phyloP scores from a whole-genome alignment of 1,140 invertebrate genomes.

The Drosophila kepulauana region DNA sequence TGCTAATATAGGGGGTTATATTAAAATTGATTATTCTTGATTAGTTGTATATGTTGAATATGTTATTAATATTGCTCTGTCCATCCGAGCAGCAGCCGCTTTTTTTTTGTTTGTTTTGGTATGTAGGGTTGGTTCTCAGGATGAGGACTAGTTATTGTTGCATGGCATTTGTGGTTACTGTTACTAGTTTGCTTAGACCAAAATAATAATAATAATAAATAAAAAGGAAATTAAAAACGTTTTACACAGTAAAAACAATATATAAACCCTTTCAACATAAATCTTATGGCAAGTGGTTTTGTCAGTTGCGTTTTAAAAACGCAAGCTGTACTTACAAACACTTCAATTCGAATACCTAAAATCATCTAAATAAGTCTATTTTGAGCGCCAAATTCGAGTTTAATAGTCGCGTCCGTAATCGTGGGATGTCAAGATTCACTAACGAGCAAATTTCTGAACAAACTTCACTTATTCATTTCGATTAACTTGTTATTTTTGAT shows the following conservation, averaged over 20 bases:
- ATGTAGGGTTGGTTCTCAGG: conserved; percentile 40
- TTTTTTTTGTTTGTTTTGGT: conserved; percentile 38
- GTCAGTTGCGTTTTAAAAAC: conserved; percentile 67
- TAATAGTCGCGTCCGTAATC: conserved; percentile 49
- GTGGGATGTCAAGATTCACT: conserved; percentile 40
- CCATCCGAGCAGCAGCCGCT: conserved; percentile 73
- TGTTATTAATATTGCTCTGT: conserved; percentile 73
- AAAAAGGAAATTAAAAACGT: conserved; percentile 32
- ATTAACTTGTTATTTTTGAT: conserved; percentile 20
- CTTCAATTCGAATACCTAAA: conserved; percentile 72
- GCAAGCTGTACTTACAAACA: conserved; percentile 61
- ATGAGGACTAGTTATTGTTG: conserved; percentile 76
- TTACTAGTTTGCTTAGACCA: conserved; percentile 79
- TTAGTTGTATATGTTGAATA: conserved; percentile 76
- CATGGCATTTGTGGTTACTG: conserved; percentile 68
- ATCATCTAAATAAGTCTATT: conserved; percentile 82
- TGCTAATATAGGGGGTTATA: conserved; percentile 70
- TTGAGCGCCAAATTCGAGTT: conserved; percentile 81
- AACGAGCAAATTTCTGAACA: conserved; percentile 15
- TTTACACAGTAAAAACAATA: conserved; percentile 63
- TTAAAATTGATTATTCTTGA: conserved; percentile 74
- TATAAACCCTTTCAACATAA: conserved; percentile 38
- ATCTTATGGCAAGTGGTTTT: conserved; percentile 71
- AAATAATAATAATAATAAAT: conserved; percentile 42
- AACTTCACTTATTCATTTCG: conserved; percentile 15